phyloP scores from a whole-genome alignment of 2,888 invertebrate species.

The Drosophila fulvimacula region DNA sequence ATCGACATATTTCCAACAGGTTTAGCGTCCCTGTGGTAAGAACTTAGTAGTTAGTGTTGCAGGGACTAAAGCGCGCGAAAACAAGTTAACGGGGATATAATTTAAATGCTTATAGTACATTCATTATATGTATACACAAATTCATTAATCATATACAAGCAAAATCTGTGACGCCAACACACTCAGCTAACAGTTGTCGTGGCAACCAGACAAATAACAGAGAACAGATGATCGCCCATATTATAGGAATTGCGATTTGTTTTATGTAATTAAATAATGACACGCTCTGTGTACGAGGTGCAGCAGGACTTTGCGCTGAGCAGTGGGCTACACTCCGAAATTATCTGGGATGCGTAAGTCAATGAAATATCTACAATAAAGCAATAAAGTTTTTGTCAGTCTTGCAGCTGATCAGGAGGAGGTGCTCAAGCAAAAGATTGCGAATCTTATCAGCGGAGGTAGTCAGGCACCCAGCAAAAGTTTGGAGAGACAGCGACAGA shows the following conservation, averaged over 20 bases:
- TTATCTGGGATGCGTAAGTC: conserved; percentile 80
- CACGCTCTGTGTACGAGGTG: conserved; percentile 70
- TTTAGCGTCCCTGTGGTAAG: conserved; percentile 18
- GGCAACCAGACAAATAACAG: conserved; percentile 21
- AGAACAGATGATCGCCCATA: conserved; percentile 3
- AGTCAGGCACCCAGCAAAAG: conserved; percentile 2
- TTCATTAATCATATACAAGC: background rate
- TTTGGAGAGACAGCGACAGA: conserved; percentile 53
- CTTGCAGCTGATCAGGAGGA: conserved; percentile 60
- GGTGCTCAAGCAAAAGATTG: conserved; percentile 61
- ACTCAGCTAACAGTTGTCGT: conserved; percentile 15
- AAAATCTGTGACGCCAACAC: background rate
- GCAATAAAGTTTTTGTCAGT: conserved; percentile 5
- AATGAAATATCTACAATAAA: background rate
- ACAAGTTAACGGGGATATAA: background rate
- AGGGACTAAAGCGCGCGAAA: conserved; percentile 4
- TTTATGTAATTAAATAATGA: conserved; percentile 29
- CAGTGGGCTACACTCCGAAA: conserved; percentile 69
- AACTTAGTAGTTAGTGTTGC: conserved; percentile 15
- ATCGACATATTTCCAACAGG: conserved; percentile 5
- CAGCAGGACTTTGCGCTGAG: conserved; percentile 76
- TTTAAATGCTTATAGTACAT: background rate
- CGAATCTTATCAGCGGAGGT: conserved; percentile 45
- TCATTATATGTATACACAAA: background rate
- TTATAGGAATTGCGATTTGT: conserved; percentile 3